Percentiles rank a stretch among this genome's conserved stretches.
Evolutionary conservation across 2,113 vertebrate species (phyloP).

Genomic region (Neolamprologus modestus): DNA sequence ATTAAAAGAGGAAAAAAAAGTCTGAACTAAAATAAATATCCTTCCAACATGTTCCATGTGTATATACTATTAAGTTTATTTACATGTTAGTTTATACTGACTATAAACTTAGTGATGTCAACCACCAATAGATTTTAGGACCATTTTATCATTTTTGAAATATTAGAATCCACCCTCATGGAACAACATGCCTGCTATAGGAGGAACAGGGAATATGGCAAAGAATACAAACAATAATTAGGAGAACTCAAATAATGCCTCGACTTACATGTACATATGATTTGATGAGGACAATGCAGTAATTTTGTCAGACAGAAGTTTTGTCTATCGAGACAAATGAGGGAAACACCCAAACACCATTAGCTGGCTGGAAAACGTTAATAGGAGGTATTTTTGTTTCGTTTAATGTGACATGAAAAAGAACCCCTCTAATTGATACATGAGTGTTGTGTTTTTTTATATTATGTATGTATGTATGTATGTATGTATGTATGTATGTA

Average conservation of each 20-base stretch:
- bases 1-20: slow-evolving; percentile 9
- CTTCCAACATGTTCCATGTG: slow-evolving; percentile 41
- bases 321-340: slow-evolving; percentile 13
- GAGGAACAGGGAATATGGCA: slow-evolving; percentile 4
- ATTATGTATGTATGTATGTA: not conserved
- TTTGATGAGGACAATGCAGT: not conserved
- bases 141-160: not conserved
- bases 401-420: slow-evolving; percentile 31
- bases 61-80: slow-evolving; percentile 54
- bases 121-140: not conserved
- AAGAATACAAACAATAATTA: not conserved
- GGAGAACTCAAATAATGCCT: not conserved
- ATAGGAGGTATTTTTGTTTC: slow-evolving; percentile 7
- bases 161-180: not conserved
- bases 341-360: slow-evolving; percentile 32
- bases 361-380: slow-evolving; percentile 51
- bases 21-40: slow-evolving; percentile 66
- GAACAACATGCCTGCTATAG: not conserved
- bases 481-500: not conserved
- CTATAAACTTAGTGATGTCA: slow-evolving; percentile 14
- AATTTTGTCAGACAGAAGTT: not conserved
- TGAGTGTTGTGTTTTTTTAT: not conserved
- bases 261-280: not conserved
- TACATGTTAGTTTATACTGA: slow-evolving; percentile 53
- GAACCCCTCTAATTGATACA: slow-evolving; percentile 6